Evolutionary conservation across 2,797 vertebrate genomes (phyloP).

Genomic region (Gymnodraco acuticeps): DNA sequence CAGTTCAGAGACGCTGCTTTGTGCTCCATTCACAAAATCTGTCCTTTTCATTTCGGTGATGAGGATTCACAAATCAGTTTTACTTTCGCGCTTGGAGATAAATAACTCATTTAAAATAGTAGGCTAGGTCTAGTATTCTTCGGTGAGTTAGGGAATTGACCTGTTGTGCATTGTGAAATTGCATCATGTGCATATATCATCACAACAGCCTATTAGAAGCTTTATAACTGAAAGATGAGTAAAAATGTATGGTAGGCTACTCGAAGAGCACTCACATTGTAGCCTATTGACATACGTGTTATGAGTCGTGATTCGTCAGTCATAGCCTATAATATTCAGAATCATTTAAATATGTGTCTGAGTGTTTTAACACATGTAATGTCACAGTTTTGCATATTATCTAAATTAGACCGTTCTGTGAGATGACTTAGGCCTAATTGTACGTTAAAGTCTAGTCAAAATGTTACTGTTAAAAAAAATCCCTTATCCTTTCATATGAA

Average conservation of each 20-base stretch:
- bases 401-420: slow-evolving; percentile 71
- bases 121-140: slow-evolving; percentile 26
- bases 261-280: slow-evolving; percentile 60
- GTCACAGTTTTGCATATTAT: slow-evolving; percentile 68
- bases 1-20: slow-evolving; percentile 65
- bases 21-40: slow-evolving; percentile 62
- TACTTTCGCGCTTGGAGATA: slow-evolving; percentile 59
- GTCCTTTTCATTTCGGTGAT: slow-evolving; percentile 49
- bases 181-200: slow-evolving; percentile 16
- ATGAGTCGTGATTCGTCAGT: slow-evolving; percentile 70
- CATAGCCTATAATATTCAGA: slow-evolving; percentile 65
- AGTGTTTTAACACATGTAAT: slow-evolving; percentile 68
- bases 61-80: slow-evolving; percentile 58
- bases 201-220: slow-evolving; percentile 66
- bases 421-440: slow-evolving; percentile 66
- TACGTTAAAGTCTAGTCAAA: slow-evolving; percentile 77
- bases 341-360: slow-evolving; percentile 69
- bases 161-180: slow-evolving; percentile 68
- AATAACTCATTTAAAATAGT: slow-evolving; percentile 46
- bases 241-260: slow-evolving; percentile 30
- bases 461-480: slow-evolving; percentile 55
- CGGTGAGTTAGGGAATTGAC: slow-evolving; percentile 37
- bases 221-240: slow-evolving; percentile 60
- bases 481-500: slow-evolving; percentile 29
- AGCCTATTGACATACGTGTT: slow-evolving; percentile 52